Evolutionary conservation across 2,888 invertebrate genomes (phyloP).

Genomic region (Antitype chi): DNA sequence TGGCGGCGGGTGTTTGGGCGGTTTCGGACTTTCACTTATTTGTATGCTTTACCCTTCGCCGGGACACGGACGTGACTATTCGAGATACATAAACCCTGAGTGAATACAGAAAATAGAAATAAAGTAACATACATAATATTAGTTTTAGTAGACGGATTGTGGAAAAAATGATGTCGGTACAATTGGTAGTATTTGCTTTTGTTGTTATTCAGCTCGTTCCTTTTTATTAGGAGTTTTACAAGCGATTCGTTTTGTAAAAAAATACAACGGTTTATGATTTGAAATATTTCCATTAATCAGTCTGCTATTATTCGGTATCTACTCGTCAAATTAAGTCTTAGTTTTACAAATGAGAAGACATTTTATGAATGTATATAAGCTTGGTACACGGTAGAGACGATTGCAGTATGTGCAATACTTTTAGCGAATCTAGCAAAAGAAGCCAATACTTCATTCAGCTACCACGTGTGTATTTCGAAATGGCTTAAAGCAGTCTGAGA

Average conservation of each 20-base stretch:
- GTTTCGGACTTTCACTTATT: constrained; percentile 90
- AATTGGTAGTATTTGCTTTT: constrained; percentile 72
- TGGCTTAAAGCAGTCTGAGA: constrained; percentile 21
- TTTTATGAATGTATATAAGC: background rate
- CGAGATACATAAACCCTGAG: constrained; percentile 91
- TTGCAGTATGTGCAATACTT: background rate
- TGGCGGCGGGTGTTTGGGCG: constrained; percentile 87
- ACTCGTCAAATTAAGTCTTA: background rate
- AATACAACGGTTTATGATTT: constrained; percentile 3
- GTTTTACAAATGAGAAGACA: background rate
- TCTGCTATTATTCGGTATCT: background rate
- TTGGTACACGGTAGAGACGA: background rate
- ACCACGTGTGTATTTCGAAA: constrained; percentile 21
- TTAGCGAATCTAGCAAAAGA: background rate
- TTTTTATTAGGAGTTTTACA: constrained; percentile 58
- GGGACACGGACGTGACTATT: constrained; percentile 89
- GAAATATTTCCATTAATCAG: constrained; percentile 3
- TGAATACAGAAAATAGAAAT: constrained; percentile 91
- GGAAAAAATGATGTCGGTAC: constrained; percentile 75
- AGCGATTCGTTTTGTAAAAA: constrained; percentile 54
- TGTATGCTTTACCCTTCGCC: constrained; percentile 89
- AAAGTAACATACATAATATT: constrained; percentile 90
- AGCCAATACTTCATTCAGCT: background rate
- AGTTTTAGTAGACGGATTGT: constrained; percentile 87
- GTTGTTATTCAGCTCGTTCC: constrained; percentile 68